phyloP scores from a whole-genome alignment of 2,888 invertebrate species.

The Girardia tigrina region DNA sequence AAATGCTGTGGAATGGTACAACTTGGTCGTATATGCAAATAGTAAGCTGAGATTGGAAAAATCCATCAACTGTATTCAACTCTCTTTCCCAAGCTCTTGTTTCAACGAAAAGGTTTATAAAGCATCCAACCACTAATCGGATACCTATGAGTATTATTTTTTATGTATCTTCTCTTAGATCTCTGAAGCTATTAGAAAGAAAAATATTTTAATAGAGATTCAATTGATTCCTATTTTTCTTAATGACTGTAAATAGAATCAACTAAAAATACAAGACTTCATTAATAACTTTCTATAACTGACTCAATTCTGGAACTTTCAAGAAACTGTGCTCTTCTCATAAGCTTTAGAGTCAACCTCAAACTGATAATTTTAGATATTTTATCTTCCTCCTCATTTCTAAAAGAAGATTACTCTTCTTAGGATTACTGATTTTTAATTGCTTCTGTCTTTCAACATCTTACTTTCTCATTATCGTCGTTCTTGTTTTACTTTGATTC shows the following conservation, averaged over 20 bases:
- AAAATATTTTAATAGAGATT: background rate
- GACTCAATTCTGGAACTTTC: too few relatives aligned
- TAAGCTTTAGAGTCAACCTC: too few relatives aligned
- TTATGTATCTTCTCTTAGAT: background rate
- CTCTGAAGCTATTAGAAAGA: background rate
- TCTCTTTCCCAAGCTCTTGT: background rate
- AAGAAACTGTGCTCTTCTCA: too few relatives aligned
- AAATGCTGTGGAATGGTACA: background rate
- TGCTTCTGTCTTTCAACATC: too few relatives aligned
- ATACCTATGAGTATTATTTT: background rate
- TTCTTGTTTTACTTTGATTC: too few relatives aligned
- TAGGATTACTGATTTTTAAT: too few relatives aligned
- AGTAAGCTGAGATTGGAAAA: conserved; percentile 18
- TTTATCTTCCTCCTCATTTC: too few relatives aligned
- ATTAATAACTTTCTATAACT: too few relatives aligned
- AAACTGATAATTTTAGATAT: too few relatives aligned
- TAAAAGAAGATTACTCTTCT: too few relatives aligned
- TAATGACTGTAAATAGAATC: background rate
- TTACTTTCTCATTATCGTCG: too few relatives aligned
- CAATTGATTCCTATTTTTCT: background rate
- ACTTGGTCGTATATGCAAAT: background rate
- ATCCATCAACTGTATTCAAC: conserved; percentile 15
- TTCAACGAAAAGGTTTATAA: conserved; percentile 19
- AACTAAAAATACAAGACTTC: too few relatives aligned
- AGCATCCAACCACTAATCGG: background rate